These are phyloP conservation scores for Limnephilus rhombicus DNA, from an alignment of 2,888 invertebrate species.

Conservation along the genomic window DNA sequence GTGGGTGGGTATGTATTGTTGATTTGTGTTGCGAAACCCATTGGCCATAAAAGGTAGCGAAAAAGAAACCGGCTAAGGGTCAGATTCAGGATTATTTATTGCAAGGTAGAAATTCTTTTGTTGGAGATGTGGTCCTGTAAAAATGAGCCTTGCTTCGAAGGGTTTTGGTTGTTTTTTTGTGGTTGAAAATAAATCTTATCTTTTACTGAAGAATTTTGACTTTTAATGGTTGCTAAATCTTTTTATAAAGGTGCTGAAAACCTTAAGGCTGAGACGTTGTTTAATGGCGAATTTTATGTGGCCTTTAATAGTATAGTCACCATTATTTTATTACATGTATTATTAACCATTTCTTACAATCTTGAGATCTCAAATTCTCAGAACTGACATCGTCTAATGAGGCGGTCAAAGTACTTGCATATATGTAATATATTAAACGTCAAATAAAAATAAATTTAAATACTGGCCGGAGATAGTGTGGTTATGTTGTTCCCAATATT, in stretches of 20 bases:
- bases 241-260: background rate
- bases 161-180: too few species aligned
- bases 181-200: background rate
- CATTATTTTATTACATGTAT: too few species aligned
- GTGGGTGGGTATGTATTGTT: background rate
- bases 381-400: too few species aligned
- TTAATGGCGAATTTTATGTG: background rate
- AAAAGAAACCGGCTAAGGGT: background rate
- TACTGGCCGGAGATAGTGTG: too few species aligned
- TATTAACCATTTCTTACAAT: too few species aligned
- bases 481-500: too few species aligned
- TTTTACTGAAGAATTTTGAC: background rate
- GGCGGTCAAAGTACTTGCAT: too few species aligned
- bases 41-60: background rate
- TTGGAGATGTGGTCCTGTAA: background rate
- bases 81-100: background rate
- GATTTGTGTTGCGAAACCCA: background rate
- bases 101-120: background rate
- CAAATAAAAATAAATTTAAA: too few species aligned
- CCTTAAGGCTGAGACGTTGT: background rate
- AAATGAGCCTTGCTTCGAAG: background rate
- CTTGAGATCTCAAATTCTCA: too few species aligned
- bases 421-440: too few species aligned
- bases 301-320: too few species aligned
- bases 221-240: background rate